Evolutionary conservation across 2,113 vertebrate genomes (phyloP).

Genomic region (Motacilla alba): DNA sequence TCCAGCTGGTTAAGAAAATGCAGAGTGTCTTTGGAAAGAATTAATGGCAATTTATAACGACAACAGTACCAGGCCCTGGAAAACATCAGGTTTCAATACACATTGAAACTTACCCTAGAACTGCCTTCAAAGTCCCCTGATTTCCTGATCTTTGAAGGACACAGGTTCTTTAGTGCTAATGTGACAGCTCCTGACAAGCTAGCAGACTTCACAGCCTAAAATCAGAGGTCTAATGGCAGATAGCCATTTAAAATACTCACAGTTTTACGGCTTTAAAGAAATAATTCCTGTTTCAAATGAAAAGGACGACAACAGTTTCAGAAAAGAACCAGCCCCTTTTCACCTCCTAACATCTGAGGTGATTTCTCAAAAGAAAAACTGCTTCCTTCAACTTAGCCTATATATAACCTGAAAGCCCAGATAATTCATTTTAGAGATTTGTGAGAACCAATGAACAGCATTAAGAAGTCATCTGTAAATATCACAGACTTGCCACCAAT

Average conservation of each 20-base stretch:
- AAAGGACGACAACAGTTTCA: not conserved
- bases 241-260: not conserved
- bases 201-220: constrained; percentile 3
- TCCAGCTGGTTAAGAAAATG: not conserved
- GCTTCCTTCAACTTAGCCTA: not conserved
- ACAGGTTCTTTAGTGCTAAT: not conserved
- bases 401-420: not conserved
- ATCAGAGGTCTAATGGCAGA: not conserved
- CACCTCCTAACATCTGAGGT: not conserved
- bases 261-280: not conserved
- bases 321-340: not conserved
- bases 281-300: not conserved
- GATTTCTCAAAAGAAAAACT: not conserved
- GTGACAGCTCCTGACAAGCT: not conserved
- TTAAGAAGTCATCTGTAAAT: not conserved
- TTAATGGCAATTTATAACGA: constrained; percentile 6
- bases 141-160: not conserved
- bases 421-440: not conserved
- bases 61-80: not conserved
- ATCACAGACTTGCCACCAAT: not conserved
- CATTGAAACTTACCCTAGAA: not conserved
- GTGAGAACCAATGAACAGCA: not conserved
- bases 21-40: not conserved
- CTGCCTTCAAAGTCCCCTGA: not conserved
- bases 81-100: not conserved